These are phyloP conservation scores for Nerophis lumbriciformis DNA, from an alignment of 2,113 vertebrate genomes.

Conservation along the genomic window DNA sequence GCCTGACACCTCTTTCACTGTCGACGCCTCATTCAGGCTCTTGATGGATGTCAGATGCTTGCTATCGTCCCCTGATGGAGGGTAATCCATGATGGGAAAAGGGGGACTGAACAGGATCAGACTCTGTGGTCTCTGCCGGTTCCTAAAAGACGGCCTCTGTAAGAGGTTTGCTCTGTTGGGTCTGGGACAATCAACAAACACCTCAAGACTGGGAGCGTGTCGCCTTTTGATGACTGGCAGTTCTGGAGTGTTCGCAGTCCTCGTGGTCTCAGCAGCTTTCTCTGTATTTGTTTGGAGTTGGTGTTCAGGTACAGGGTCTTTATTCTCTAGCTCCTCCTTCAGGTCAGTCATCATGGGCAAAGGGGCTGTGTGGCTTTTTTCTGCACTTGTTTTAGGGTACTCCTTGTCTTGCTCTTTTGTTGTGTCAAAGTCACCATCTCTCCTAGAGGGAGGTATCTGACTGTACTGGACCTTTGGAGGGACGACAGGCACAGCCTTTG, in stretches of 20 bases:
- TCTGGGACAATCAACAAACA: conserved; percentile 81
- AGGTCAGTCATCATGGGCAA: conserved; percentile 67
- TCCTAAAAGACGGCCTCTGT: conserved; percentile 86
- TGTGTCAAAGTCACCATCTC: conserved; percentile 59
- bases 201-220: conserved; percentile 78
- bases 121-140: conserved; percentile 91
- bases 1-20: conserved; percentile 71
- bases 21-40: conserved; percentile 76
- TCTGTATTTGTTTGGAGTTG: conserved; percentile 53
- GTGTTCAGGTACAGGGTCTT: conserved; percentile 56
- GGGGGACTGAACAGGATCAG: conserved; percentile 95
- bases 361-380: conserved; percentile 54
- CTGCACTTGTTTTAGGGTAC: conserved; percentile 34
- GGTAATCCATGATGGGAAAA: conserved; percentile 94
- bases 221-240: conserved; percentile 78
- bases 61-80: conserved; percentile 77
- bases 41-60: conserved; percentile 84
- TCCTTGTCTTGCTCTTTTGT: conserved; percentile 61
- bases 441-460: conserved; percentile 83
- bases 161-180: conserved; percentile 76
- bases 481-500: conserved; percentile 89
- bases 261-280: conserved; percentile 56
- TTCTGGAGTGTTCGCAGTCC: conserved; percentile 60
- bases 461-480: conserved; percentile 94
- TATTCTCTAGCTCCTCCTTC: conserved; percentile 78